Evolutionary conservation across 2,113 vertebrate species (phyloP), one percentile per base, ranked within the genome.

Genomic region (Cynoglossus semilaevis): DNA sequence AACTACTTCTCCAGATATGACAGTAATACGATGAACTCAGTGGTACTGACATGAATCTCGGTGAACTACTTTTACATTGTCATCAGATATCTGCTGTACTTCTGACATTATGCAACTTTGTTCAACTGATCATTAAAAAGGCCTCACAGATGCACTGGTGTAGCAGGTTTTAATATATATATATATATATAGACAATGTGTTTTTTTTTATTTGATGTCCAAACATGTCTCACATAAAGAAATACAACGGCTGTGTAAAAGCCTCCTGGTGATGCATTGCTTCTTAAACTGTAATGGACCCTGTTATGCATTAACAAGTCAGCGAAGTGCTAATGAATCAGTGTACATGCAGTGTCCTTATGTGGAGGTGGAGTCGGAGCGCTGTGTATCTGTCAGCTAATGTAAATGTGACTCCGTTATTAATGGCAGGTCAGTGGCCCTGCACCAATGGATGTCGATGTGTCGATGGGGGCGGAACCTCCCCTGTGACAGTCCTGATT

Each of bases 371-470:
- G 68, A 51, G 58, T 67, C 9, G 3, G 9, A 34, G 38, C 59
- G 60, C 63, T 48, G 41, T 63, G 79, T 65, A 56, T 41, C 71
- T 62, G 75, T 81, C 86, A 83, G 34, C 52, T 35, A 76, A 88
- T 85, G 85, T 48, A 80, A 87, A 86, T 86, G 82, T 36, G n/a
- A 52, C 46, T 77, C 62, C 69, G 70, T 1, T 74, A 75, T 84
- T 83, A 81, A 84, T 85, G 74, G 69, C 63, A 50, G 74, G 72
- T 72, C 77, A 43, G 58, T 7, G 51, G 51, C 71, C 59, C 44
- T 67, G 58, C 71, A 76, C 76, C 77, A 67, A 69, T 76, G 58
- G 47, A 40, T 73, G 74, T 74, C 61, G 16, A 72, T 67, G 80
- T 70, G 80, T 77, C 64, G 48, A 70, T 72, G 76, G 59, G 68